Evolutionary conservation across 1,140 invertebrate genomes (phyloP).

Genomic region (Drosophila nigromelanica): DNA sequence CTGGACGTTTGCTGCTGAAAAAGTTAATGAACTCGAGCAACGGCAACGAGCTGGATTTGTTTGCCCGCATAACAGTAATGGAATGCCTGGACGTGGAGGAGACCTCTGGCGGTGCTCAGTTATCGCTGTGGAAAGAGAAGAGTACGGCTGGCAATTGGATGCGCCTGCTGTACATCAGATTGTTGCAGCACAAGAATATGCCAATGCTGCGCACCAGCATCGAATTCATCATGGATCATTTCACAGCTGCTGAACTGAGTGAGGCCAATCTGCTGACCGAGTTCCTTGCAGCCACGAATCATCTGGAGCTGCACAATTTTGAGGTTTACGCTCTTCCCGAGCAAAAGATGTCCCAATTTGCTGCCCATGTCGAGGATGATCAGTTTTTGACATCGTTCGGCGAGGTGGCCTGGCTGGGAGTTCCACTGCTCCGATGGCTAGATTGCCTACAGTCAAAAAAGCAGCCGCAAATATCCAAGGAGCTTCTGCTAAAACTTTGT

Average conservation of each 20-base stretch:
- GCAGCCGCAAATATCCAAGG: constrained; percentile 25
- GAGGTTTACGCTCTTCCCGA: constrained; percentile 31
- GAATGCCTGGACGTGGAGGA: constrained; percentile 87
- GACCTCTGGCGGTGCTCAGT: constrained; percentile 75
- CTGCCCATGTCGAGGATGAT: neutral
- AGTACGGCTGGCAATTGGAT: constrained; percentile 71
- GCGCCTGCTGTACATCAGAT: constrained; percentile 78
- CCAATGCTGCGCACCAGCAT: constrained; percentile 83
- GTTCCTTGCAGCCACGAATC: constrained; percentile 57
- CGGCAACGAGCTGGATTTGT: constrained; percentile 34
- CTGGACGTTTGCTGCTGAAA: constrained; percentile 49
- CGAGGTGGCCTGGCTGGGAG: constrained; percentile 53
- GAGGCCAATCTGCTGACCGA: constrained; percentile 33
- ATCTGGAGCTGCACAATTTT: constrained; percentile 54
- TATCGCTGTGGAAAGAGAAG: constrained; percentile 53
- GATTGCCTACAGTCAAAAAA: neutral
- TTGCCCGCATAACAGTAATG: constrained; percentile 75
- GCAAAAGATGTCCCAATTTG: constrained; percentile 19
- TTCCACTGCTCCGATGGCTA: constrained; percentile 60
- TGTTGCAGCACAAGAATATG: constrained; percentile 83
- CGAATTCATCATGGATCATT: constrained; percentile 50
- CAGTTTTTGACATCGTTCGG: constrained; percentile 35
- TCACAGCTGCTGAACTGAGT: constrained; percentile 18
- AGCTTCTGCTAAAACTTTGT: constrained; percentile 41
- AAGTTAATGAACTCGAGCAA: constrained; percentile 27